These are phyloP conservation scores for Setipinna tenuifilis DNA, from an alignment of 2,797 vertebrate species.

Conservation along the genomic window DNA sequence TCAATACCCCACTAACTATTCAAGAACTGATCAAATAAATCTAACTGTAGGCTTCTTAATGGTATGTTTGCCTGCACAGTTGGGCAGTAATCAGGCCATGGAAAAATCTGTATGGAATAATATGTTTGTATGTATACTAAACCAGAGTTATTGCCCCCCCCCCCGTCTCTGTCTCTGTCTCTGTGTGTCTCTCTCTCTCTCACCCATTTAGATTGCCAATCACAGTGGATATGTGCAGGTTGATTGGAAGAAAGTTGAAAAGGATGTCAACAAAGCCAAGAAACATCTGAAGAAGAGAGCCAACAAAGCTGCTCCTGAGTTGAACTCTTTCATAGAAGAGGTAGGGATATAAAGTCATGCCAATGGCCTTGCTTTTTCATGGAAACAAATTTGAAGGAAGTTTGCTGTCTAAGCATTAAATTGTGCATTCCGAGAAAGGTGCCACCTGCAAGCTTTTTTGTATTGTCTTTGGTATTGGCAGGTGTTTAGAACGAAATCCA, in stretches of 20 bases:
- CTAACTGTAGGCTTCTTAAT: neutral
- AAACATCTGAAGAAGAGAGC: constrained; percentile 92
- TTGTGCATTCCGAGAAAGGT: constrained; percentile 32
- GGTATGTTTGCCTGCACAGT: neutral
- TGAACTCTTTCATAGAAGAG: constrained; percentile 92
- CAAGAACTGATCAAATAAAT: neutral
- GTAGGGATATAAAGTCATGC: constrained; percentile 68
- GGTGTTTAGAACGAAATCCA: neutral
- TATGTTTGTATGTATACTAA: neutral
- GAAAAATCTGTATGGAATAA: neutral
- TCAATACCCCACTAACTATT: neutral
- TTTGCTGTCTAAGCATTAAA: constrained; percentile 32
- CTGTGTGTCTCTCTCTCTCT: neutral
- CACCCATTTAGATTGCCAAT: constrained; percentile 86
- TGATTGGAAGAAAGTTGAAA: constrained; percentile 97
- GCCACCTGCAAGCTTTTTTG: neutral
- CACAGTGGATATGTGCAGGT: constrained; percentile 95
- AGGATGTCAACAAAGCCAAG: constrained; percentile 97
- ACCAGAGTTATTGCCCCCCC: neutral
- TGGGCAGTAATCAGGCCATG: neutral
- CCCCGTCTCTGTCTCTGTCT: neutral
- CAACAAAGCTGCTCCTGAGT: constrained; percentile 88
- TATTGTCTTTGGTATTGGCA: neutral
- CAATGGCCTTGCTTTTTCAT: neutral
- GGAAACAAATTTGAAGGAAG: too few species aligned